Conservation (phyloP, 2,888 invertebrate species). For the Cephus pulcher region DNA sequence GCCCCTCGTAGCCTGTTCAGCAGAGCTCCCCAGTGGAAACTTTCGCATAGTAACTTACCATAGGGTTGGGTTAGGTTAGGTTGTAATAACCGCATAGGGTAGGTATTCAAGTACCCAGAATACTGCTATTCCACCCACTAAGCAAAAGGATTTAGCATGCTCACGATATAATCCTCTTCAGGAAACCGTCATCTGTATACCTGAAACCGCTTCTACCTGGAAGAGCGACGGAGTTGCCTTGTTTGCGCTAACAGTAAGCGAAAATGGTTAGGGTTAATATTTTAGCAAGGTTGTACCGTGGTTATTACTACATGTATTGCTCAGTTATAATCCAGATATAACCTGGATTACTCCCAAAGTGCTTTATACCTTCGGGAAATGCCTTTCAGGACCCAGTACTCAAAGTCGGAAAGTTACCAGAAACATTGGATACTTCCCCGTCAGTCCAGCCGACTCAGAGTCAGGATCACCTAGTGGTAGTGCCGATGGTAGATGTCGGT, state of each 20-base stretch:
- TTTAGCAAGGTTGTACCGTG: background rate
- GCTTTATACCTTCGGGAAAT: slow-evolving; percentile 3
- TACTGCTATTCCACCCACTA: background rate
- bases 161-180: background rate
- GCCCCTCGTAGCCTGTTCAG: slow-evolving; percentile 34
- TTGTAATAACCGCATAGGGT: slow-evolving; percentile 11
- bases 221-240: background rate
- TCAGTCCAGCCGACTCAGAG: background rate
- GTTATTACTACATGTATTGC: background rate
- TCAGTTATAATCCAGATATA: background rate
- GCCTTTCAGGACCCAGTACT: slow-evolving; percentile 6
- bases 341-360: background rate
- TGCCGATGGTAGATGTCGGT: slow-evolving; percentile 1
- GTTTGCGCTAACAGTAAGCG: background rate
- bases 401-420: slow-evolving; percentile 3
- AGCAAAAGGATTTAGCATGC: background rate
- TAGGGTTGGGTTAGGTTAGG: background rate
- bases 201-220: background rate
- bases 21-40: background rate
- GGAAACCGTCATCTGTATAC: background rate
- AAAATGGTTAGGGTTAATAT: background rate
- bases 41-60: background rate
- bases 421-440: background rate
- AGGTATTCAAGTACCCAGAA: background rate
- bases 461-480: background rate